A percentile compares a stretch with the other conserved stretches of the same genome.
These are phyloP conservation scores for Notodonta ziczac DNA, from an alignment of 2,888 invertebrate species.

Conservation along the genomic window DNA sequence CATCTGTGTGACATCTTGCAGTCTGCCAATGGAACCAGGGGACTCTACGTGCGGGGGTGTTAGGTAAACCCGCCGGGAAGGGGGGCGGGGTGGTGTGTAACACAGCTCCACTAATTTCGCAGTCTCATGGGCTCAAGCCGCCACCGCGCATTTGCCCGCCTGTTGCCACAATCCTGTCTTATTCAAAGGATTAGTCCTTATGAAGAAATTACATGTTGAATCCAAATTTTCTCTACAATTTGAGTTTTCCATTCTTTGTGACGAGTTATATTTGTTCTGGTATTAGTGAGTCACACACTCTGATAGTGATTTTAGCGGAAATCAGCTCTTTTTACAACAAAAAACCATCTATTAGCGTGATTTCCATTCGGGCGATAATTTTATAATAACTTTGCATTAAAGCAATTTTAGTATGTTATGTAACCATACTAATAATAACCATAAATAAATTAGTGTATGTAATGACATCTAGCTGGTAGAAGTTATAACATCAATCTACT, in stretches of 20 bases:
- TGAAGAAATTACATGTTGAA: constrained; percentile 58
- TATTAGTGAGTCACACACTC: background rate
- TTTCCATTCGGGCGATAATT: constrained; percentile 15
- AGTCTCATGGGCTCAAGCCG: constrained; percentile 63
- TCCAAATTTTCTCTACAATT: constrained; percentile 7
- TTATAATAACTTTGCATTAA: constrained; percentile 20
- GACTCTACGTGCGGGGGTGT: constrained; percentile 44
- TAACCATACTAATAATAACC: background rate
- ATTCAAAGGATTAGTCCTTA: constrained; percentile 56
- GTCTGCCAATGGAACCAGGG: constrained; percentile 38
- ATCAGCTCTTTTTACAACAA: constrained; percentile 18
- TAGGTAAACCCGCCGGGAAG: constrained; percentile 37
- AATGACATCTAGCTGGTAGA: no score
- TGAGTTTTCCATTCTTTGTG: background rate
- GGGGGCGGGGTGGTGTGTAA: constrained; percentile 40
- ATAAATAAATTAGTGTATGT: no score
- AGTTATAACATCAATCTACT: no score
- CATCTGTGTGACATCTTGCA: constrained; percentile 28
- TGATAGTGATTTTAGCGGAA: constrained; percentile 11
- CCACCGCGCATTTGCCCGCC: constrained; percentile 50
- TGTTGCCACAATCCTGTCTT: constrained; percentile 60
- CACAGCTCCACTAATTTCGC: constrained; percentile 69
- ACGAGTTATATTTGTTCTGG: no score
- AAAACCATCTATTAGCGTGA: constrained; percentile 23
- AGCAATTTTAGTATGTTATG: constrained; percentile 12